Base-by-base conservation (phyloP, 2,888 invertebrate genomes). In the Sminthurides aquaticus region DNA sequence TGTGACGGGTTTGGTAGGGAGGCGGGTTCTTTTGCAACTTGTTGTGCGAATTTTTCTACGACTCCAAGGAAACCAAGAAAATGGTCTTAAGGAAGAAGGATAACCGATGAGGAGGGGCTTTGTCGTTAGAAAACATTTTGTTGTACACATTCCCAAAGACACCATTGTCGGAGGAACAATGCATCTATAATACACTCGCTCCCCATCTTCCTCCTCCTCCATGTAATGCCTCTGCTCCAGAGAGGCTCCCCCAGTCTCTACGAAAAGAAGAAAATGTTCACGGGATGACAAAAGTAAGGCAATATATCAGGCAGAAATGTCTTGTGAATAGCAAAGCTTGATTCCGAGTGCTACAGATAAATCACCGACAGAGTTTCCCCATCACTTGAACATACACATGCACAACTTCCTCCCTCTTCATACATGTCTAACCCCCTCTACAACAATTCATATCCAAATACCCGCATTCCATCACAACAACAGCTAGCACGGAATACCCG, bases 241-340 rank as follows among this genome's bases (percentile, higher is more conserved):
- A n/a, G n/a, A n/a, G n/a, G n/a, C n/a, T n/a, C n/a, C n/a, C n/a
- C n/a, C n/a, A n/a, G n/a, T n/a, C n/a, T n/a, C n/a, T n/a, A n/a
- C n/a, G n/a, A n/a, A n/a, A n/a, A n/a, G n/a, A n/a, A 15, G 43
- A 15, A 34, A 34, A 34, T 34, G 43, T 15, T 34, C 15, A 15
- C 43, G 15, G 43, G 43, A 34, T 34, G 43, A 34, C 43, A 34
- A 66, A 67, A 65, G 68, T 65, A 64, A 66, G 60, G 63, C 64
- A 55, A 69, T 69, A 69, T 66, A 69, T 69, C 68, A 68, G 57
- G 57, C n/a, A 43, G 62, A 63, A 68, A 66, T 65, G 62, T 66
- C 62, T 68, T 66, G 61, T 52, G 57, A 64, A 55, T 58, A 60
- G 52, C 62, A 63, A 68, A 65, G 60, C 61, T 62, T 66, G 66